Base-by-base conservation (phyloP, 2,113 vertebrate genomes). In the Podarcis muralis region DNA sequence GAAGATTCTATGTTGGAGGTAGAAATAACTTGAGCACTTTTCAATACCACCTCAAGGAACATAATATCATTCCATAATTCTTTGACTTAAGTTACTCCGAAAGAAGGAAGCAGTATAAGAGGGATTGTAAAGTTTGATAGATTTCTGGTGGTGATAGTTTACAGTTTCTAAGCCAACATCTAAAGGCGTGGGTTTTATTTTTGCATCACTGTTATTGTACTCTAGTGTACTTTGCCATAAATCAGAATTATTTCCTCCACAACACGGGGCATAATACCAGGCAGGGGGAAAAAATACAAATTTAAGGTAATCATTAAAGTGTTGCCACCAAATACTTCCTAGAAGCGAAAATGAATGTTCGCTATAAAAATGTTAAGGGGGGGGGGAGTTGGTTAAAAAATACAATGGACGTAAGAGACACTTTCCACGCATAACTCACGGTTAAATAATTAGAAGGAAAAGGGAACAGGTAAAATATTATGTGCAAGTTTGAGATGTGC, bases 241-340 rank as follows among this genome's bases (percentile, higher is more conserved):
- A 95, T 96, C 95, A 95, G 93, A 95, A 95, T 96, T 96, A 95
- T 95, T 96, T 95, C 95, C 93, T 90, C 92, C 90, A 88, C 94
- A 92, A 93, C 94, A 77, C 1, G 82, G 94, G 93, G 93, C 91
- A 91, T 72, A 91, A 93, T 81, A 87, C 92, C 76, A 87, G 81
- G 87, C 91, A 93, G 48, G 43, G 43, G 43, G 11, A 11, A 12
- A 89, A 92, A 95, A 95, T 94, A 92, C 89, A 93, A 94, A 95
- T 96, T 96, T 94, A 93, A 94, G 84, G 86, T 95, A 90, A 94
- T 94, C 91, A 88, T 96, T 90, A 95, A 95, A 96, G 77, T 0
- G 62, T 88, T 84, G 92, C 92, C 87, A 76, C 83, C 91, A 87
- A 96, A 93, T 76, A 87, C 90, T 94, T 95, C 91, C 87, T 83